phyloP scores from a whole-genome alignment of 2,797 vertebrate species.

The Rhinatrema bivittatum region DNA sequence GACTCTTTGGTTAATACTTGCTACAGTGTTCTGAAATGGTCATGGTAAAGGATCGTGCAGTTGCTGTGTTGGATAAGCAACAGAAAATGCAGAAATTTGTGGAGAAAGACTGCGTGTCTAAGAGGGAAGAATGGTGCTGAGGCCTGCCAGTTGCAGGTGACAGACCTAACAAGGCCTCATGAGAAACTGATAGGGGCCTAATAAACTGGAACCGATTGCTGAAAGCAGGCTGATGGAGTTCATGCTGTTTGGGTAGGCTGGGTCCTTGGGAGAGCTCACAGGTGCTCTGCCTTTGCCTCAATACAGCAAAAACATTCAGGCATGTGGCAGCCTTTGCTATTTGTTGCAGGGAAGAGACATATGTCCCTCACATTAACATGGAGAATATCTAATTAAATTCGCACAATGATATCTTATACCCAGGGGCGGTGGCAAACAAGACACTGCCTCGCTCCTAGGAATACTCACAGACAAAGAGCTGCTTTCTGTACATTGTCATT shows the following conservation, averaged over 20 bases:
- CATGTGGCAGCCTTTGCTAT: conserved; percentile 34
- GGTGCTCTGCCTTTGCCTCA: conserved; percentile 56
- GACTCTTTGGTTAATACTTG: no score
- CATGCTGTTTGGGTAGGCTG: conserved; percentile 75
- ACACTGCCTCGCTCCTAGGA: conserved; percentile 46
- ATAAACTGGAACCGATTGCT: conserved; percentile 95
- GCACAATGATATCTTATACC: conserved; percentile 54
- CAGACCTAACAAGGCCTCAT: conserved; percentile 53
- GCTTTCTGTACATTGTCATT: neutral
- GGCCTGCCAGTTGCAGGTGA: conserved; percentile 50
- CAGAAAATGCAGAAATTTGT: no score
- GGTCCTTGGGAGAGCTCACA: conserved; percentile 82
- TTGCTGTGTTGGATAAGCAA: no score
- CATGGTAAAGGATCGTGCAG: no score
- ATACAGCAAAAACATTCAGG: conserved; percentile 38
- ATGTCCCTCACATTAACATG: conserved; percentile 54
- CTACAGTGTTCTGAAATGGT: no score
- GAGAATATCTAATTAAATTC: conserved; percentile 59
- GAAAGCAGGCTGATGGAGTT: conserved; percentile 66
- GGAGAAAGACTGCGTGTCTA: no score
- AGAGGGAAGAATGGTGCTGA: no score
- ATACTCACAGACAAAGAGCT: conserved; percentile 27
- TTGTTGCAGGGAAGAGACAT: conserved; percentile 55
- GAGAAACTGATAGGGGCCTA: conserved; percentile 98
- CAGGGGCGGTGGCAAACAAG: conserved; percentile 50